Base-by-base conservation (phyloP, 2,113 vertebrate genomes). In the Ochotona curzoniae region DNA sequence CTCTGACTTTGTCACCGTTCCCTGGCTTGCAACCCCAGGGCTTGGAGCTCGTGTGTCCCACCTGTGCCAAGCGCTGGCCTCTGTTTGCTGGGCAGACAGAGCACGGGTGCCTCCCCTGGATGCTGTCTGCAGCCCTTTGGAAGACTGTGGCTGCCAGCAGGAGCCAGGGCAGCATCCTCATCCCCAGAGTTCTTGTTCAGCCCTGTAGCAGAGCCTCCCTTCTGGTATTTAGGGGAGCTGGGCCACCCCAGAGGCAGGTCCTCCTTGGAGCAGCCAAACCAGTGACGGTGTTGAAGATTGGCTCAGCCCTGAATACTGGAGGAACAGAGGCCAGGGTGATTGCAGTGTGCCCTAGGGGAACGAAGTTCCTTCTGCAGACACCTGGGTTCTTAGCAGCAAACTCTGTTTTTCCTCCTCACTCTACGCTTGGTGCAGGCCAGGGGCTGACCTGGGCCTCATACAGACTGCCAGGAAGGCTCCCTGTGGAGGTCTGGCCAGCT, bases 1-100 rank as follows among this genome's bases (percentile, higher is more conserved):
- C 86, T 90, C 38, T 92, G 54, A 81, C 91, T 87, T 90, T 25
- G 66, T 66, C 76, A n/a, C 93, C 38, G 83, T 76, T 86, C 89
- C 96, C 93, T 76, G 95, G 96, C 38, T 96, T 93, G 93, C 84
- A 1, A 44, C 38, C 92, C 82, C 67, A 8, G 80, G 89, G 26
- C 91, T 54, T 2, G 7, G 18, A 73, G 49, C 35, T 73, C 26
- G 11, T 18, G 35, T 67, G n/a, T 63, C 60, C 21, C 1, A 0
- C 69, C 0, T 2, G 57, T 70, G 75, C 91, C 25, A n/a, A n/a
- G 47, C 60, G 7, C 91, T 61, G 0, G 54, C 75, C 67, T 60
- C 78, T n/a, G 51, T 30, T 3, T 10, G 71, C 90, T 63, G 64
- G 92, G 83, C n/a, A 49, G 61, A 71, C 0, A 0, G 91, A 89